Conservation (phyloP, 1,140 invertebrate genomes). For the Cyclina sinensis region DNA sequence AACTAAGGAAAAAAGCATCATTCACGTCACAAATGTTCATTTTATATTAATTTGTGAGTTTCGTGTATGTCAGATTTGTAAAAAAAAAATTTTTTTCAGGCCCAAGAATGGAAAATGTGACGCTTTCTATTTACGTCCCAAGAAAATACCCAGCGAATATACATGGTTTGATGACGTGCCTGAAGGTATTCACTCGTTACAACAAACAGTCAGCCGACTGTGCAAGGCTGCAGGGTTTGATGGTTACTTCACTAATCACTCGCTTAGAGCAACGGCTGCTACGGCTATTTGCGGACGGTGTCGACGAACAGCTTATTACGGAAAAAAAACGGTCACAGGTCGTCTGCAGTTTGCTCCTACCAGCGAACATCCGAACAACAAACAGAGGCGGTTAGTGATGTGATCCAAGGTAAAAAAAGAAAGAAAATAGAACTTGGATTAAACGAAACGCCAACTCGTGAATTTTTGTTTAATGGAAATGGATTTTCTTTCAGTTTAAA, state of each 20-base stretch:
- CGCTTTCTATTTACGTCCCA: constrained; percentile 1
- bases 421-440: too few species aligned
- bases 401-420: background rate
- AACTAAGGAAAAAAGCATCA: too few species aligned
- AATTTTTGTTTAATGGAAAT: too few species aligned
- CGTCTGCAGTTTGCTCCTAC: background rate
- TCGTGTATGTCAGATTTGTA: too few species aligned
- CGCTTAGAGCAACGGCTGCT: background rate
- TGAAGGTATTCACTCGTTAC: background rate
- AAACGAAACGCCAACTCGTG: too few species aligned
- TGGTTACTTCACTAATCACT: background rate
- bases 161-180: background rate
- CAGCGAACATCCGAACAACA: background rate
- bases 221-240: background rate
- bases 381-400: background rate
- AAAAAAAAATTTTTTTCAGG: background rate
- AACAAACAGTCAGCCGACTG: background rate
- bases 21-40: too few species aligned
- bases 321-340: background rate
- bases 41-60: too few species aligned
- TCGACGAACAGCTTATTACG: background rate
- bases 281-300: background rate
- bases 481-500: too few species aligned
- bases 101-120: background rate
- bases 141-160: background rate